Evolutionary conservation across 1,140 invertebrate genomes (phyloP), one percentile per base, ranked within the genome.

Genomic region (Solenopsis fugax): DNA sequence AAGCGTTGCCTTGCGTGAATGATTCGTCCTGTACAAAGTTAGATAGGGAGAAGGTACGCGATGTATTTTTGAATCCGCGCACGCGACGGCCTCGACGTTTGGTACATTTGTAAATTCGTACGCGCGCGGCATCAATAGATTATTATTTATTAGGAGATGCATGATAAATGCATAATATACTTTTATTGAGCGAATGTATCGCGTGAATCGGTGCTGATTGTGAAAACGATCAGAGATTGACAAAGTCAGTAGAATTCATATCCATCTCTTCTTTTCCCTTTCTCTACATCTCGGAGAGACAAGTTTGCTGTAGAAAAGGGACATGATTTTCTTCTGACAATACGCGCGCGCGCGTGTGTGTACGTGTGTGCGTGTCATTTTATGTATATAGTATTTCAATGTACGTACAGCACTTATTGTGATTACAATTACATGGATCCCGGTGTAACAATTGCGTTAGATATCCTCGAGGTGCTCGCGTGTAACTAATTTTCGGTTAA

Each of bases 101-200:
- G 78, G 54, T 84, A 85, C 56, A 81, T 89, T 81, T 90, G 65
- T 89, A 81, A 78, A 89, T 78, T 58, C 52, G 6, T 54, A 71
- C 1, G 3, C 62, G 52, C 18, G 18, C 56, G 7, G 41, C n/a
- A 37, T 75, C 69, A 10, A 73, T 41, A 73, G 18, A 80, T 37
- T n/a, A 85, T 87, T 87, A 87, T 87, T 85, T 87, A 87, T 76
- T 85, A 87, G 48, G 34, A 52, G 21, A 21, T 69, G 54, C 77
- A 16, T 52, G 24, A 16, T 69, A 37, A 50, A 45, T 48, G 29
- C 52, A 60, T 29, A 29, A 29, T 58, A 34, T 62, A 60, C 21
- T 34, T 60, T 77, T 16, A 37, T 41, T 34, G 29, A 85, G 13
- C 29, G 71, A 62, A 77, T 84, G 29, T 18, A 10, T 75, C 24